Base-by-base conservation (phyloP, 2,113 vertebrate species). In the Sander lucioperca region DNA sequence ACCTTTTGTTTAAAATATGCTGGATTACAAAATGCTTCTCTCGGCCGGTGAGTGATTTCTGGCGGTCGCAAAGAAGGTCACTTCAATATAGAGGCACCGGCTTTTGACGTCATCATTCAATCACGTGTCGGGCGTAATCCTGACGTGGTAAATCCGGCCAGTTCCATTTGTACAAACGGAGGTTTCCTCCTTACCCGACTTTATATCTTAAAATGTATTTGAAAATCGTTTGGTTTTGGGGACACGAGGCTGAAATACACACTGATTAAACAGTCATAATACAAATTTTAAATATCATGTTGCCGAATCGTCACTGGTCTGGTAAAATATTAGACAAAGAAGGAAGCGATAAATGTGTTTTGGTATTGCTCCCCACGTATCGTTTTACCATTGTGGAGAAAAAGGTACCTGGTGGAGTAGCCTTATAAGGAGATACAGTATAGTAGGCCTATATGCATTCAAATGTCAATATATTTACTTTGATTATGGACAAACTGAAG, bases 11-110 rank as follows among this genome's bases (percentile, higher is more conserved):
- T 33, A 5, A n/a, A 57, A 39, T 36, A 1, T 15, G 21, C 4
- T 7, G 18, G 23, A 5, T 47, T 56, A 0, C 1, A 0, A 0
- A 6, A 2, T 23, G 14, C 25, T 1, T 21, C 64, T 39, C 18
- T 30, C 47, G 3, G 53, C 51, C 5, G 78, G 6, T n/a, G 10
- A 71, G n/a, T 65, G 10, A 18, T 33, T 30, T 63, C 12, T 90
- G 85, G 5, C 86, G 80, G 88, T 61, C 89, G 54, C 11, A 6
- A 57, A 88, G 91, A 93, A 94, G 93, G 93, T 94, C 94, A 94
- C 87, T 81, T 19, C 21, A 27, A 43, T 87, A 69, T 79, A 87
- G 19, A 77, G 83, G 73, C 83, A 84, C 89, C 85, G 87, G 90
- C 58, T 78, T 80, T 50, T 79, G 84, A 89, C 93, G 92, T 94